These are phyloP conservation scores for Triplophysa yarkandensis DNA, from an alignment of 2,797 vertebrate genomes.

Conservation along the genomic window DNA sequence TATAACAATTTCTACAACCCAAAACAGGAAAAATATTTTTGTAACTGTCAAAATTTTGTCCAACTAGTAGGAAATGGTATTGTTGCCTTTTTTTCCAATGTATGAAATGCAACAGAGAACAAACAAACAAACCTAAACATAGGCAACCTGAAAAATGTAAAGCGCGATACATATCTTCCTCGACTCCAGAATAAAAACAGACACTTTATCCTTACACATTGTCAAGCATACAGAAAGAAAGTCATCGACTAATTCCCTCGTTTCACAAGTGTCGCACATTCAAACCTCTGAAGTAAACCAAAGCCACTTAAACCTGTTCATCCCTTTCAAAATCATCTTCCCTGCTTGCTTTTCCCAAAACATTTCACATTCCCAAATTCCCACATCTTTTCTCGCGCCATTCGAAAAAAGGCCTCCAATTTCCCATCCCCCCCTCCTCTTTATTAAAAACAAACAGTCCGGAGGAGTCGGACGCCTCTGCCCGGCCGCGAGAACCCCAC, in stretches of 20 bases:
- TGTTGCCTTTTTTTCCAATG: too few relatives aligned
- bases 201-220: too few relatives aligned
- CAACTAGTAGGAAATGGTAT: too few relatives aligned
- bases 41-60: too few relatives aligned
- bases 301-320: conserved; percentile 47
- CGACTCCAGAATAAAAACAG: conserved; percentile 32
- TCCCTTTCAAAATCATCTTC: conserved; percentile 29
- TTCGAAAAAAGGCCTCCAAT: conserved; percentile 47
- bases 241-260: conserved; percentile 42
- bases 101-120: too few relatives aligned
- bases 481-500: conserved; percentile 68
- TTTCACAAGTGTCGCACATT: conserved; percentile 27
- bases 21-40: too few relatives aligned
- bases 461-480: conserved; percentile 68
- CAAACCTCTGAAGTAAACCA: conserved; percentile 18
- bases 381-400: conserved; percentile 38
- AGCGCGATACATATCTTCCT: conserved; percentile 7
- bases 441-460: conserved; percentile 73
- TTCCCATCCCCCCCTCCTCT: conserved; percentile 52
- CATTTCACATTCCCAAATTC: conserved; percentile 52
- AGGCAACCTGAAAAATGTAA: neutral
- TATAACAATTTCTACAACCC: too few relatives aligned
- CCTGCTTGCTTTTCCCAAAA: conserved; percentile 31
- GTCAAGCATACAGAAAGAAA: conserved; percentile 43
- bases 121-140: too few relatives aligned